Evolutionary conservation across 2,888 invertebrate species (phyloP), one percentile per base, ranked within the genome.

Genomic region (Malachius bipustulatus): DNA sequence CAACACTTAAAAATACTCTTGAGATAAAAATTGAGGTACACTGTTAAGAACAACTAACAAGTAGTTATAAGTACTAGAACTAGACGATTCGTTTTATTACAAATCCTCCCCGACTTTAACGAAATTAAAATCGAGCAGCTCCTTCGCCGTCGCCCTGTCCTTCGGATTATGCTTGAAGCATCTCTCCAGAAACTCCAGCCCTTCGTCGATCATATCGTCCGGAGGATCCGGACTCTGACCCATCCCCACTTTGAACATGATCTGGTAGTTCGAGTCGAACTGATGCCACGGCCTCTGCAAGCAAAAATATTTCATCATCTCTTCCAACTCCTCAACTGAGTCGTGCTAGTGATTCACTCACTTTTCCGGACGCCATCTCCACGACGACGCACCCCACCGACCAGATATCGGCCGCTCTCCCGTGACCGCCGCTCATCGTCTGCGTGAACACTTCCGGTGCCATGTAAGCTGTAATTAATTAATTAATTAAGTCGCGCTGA

Each of bases 201-300:
- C 91, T 62, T 93, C 91, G 36, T 73, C 73, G 19, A 84, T 87
- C 37, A 93, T 70, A 19, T 69, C 59, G 32, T 73, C 71, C 1
- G 93, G 89, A 4, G 81, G 67, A 44, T 73, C 67, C 0, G 93
- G 93, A 39, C 74, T 73, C 46, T 83, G 81, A 1, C 90, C 93
- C 80, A 87, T 90, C 19, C 93, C 93, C 51, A 93, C 91, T 71
- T 87, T 79, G 64, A 87, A 91, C 87, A 91, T 89, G 47, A 93
- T 91, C 71, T 91, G 90, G 64, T 84, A 88, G 65, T 88, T 85
- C 47, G 85, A 88, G 67, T 90, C 90, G 57, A 79, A 82, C 53
- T 93, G 89, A 32, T 79, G 76, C 88, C 91, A 94, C 1, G 93
- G 93, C 28, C 89, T 75, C 82, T 87, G 65, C 4, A 64, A 59